phyloP scores from a whole-genome alignment of 1,140 invertebrate species.

The Cyclargus thomasi region DNA sequence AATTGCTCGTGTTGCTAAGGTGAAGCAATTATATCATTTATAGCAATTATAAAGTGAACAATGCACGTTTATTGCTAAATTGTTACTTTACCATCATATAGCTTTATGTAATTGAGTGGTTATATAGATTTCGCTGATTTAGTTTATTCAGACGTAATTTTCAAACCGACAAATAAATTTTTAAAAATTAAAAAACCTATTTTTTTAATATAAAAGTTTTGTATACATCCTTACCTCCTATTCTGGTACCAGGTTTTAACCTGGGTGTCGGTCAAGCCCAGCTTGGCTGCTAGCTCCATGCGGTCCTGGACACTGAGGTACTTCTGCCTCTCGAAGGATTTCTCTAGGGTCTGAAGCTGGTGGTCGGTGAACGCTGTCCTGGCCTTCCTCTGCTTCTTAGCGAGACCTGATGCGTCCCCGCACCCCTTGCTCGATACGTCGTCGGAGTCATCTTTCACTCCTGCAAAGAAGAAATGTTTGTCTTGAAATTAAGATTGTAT shows the following conservation, averaged over 20 bases:
- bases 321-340: constrained; percentile 98
- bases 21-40: not conserved
- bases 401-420: constrained; percentile 69
- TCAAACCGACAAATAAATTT: no score
- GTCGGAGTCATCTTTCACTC: constrained; percentile 68
- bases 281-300: constrained; percentile 97
- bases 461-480: constrained; percentile 33
- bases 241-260: constrained; percentile 99
- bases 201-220: no score
- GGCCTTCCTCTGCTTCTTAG: constrained; percentile 97
- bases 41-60: no score
- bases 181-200: no score
- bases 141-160: no score
- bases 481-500: not conserved
- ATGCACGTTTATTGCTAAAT: no score
- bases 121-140: no score
- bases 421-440: constrained; percentile 66
- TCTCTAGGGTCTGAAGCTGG: constrained; percentile 97
- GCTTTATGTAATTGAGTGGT: no score
- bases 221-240: constrained; percentile 83
- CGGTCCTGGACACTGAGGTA: constrained; percentile 98
- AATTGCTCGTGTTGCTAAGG: not conserved
- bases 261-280: constrained; percentile 97
- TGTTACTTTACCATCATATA: no score
- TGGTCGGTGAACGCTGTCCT: constrained; percentile 99